Conservation (phyloP, 2,888 invertebrate genomes). For the Cartodere bifasciata region DNA sequence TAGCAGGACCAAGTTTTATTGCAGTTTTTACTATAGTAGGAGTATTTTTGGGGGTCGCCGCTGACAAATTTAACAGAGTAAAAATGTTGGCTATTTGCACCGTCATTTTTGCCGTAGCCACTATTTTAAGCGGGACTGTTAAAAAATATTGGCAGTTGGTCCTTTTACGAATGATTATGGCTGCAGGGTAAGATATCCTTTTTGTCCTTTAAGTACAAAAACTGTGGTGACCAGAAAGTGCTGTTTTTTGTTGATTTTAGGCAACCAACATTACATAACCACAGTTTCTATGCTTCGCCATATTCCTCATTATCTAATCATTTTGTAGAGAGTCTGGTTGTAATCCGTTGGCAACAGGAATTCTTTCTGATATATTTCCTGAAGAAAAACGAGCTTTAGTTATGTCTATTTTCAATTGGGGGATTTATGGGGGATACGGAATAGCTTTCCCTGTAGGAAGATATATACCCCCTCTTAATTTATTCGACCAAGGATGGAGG, state of each 20-base stretch:
- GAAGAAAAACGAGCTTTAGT: slow-evolving; percentile 75
- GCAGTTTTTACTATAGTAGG: slow-evolving; percentile 83
- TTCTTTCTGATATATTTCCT: slow-evolving; percentile 68
- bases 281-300: too few species aligned
- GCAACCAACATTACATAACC: too few species aligned
- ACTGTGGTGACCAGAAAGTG: too few species aligned
- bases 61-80: slow-evolving; percentile 68
- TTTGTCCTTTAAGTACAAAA: too few species aligned
- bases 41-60: slow-evolving; percentile 69
- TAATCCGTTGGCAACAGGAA: slow-evolving; percentile 76
- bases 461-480: slow-evolving; percentile 62
- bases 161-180: slow-evolving; percentile 71
- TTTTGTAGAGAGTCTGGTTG: slow-evolving; percentile 61
- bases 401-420: slow-evolving; percentile 91
- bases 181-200: slow-evolving; percentile 69
- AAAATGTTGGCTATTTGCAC: slow-evolving; percentile 65
- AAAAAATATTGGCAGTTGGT: slow-evolving; percentile 85
- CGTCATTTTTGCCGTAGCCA: slow-evolving; percentile 67
- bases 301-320: too few species aligned
- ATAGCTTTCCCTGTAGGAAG: slow-evolving; percentile 86
- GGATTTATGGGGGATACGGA: slow-evolving; percentile 88
- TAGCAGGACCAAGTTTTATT: slow-evolving; percentile 89
- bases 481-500: slow-evolving; percentile 72
- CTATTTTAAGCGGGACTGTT: slow-evolving; percentile 74
- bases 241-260: too few species aligned